These are phyloP conservation scores for Orius laevigatus DNA, from an alignment of 1,140 invertebrate genomes.

Conservation along the genomic window DNA sequence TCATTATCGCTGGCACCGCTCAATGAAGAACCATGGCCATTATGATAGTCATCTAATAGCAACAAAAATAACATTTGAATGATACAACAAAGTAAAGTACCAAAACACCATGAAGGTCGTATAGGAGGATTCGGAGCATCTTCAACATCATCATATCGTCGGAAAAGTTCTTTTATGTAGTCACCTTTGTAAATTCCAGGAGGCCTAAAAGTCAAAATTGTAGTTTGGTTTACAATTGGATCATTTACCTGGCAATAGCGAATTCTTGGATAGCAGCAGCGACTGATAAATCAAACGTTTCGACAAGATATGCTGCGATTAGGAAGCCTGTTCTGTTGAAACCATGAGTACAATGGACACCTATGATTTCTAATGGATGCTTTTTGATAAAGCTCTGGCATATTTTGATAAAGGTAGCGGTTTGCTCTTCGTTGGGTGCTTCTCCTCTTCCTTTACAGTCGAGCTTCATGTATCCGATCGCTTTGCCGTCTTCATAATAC, in stretches of 20 bases:
- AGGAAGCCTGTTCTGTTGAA: conserved; percentile 97
- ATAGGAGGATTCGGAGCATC: conserved; percentile 53
- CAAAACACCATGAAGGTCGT: conserved; percentile 65
- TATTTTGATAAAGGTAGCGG: conserved; percentile 55
- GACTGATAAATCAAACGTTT: conserved; percentile 56
- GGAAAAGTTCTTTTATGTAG: conserved; percentile 54
- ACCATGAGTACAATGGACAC: conserved; percentile 96
- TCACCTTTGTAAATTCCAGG: conserved; percentile 67
- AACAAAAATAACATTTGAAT: no score
- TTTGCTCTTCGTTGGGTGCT: conserved; percentile 60
- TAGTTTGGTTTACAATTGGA: no score
- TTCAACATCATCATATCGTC: conserved; percentile 59
- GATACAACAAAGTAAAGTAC: conserved; percentile 25
- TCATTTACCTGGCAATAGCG: conserved; percentile 39
- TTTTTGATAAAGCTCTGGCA: conserved; percentile 64
- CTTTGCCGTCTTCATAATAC: conserved; percentile 33
- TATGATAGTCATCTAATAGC: not conserved
- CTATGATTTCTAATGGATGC: conserved; percentile 56
- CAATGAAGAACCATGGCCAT: not conserved
- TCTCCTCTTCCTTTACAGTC: conserved; percentile 73
- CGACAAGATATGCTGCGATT: conserved; percentile 77
- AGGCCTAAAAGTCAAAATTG: conserved; percentile 29
- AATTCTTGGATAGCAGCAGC: conserved; percentile 68
- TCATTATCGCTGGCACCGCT: conserved; percentile 11
- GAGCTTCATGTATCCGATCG: conserved; percentile 70